Base-by-base conservation (phyloP, 2,888 invertebrate species). In the Eupeodes latifasciatus region DNA sequence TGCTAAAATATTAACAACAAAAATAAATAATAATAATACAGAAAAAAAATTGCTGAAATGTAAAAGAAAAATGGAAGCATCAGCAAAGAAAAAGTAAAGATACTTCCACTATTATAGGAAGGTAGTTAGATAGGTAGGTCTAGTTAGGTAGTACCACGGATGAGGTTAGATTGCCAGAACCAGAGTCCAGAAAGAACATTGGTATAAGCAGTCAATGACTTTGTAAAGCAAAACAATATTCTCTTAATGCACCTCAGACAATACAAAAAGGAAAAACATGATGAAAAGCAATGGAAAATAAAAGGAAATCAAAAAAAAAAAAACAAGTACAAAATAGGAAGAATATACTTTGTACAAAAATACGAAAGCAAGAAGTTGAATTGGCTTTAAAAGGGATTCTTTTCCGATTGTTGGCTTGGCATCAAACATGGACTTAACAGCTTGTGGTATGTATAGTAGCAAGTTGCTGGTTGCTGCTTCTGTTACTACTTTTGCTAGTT, bases 121-220 rank as follows among this genome's bases (percentile, higher is more conserved):
- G 27, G 9, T 19, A 27, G 27, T 27, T 27, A 27, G 27, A 27
- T 27, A 27, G 27, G 27, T 27, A 27, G 27, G 27, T 3, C 3
- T 27, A 27, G 27, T 1, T 27, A 27, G 27, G 27, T 27, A 27
- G 27, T 27, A 27, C 27, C 27, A 40, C 40, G 40, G 40, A 40
- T 40, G 40, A 40, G 6, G 5, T 40, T 40, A 27, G 27, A 27
- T 40, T 40, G 40, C n/a, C 16, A 53, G 69, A 36, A 27, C 40
- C 40, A 40, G 4, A 9, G 6, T 5, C 40, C 5, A 40, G n/a
- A 53, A 69, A 40, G 49, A 47, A 67, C 34, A 64, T 5, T 40
- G 16, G 19, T 6, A 7, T 57, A 57, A 74, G 14, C 80, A 80
- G 80, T 74, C 80, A 80, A 74, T 74, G 80, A 80, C 80, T 80